phyloP scores from a whole-genome alignment of 2,113 vertebrate genomes.

The Anarhynchus alexandrinus region DNA sequence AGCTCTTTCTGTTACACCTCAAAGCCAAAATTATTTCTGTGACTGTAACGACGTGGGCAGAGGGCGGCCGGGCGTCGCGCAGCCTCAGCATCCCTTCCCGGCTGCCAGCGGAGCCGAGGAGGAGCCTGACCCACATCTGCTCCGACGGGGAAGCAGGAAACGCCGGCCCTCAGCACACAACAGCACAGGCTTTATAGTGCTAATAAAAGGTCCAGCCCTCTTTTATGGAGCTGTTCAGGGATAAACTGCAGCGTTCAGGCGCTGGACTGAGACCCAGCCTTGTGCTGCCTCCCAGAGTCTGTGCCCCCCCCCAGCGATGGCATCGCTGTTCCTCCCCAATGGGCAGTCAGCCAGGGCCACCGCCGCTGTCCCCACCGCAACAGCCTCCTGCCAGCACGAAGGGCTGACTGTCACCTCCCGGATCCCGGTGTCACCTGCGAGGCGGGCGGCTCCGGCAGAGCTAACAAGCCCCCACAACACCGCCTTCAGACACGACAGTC shows the following conservation, averaged over 20 bases:
- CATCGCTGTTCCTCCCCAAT: not conserved
- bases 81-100: not conserved
- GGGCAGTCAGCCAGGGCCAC: not conserved
- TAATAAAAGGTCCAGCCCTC: not conserved
- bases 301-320: rapidly evolving
- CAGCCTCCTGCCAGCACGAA: not conserved
- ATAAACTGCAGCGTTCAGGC: not conserved
- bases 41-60: not conserved
- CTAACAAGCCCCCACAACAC: not conserved
- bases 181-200: not conserved
- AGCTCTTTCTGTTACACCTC: not conserved
- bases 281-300: not conserved
- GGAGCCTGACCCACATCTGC: conserved; percentile 22
- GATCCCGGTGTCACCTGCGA: rapidly evolving
- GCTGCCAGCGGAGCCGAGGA: not conserved
- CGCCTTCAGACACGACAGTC: rapidly evolving
- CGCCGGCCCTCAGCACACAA: not conserved
- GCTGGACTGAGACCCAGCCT: not conserved
- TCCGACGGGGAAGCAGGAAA: not conserved
- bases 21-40: not conserved
- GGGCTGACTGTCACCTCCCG: not conserved
- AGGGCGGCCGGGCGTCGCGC: rapidly evolving
- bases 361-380: not conserved
- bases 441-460: not conserved
- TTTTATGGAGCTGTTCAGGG: not conserved